phyloP scores from a whole-genome alignment of 2,113 vertebrate genomes.

The Budorcas taxicolor region DNA sequence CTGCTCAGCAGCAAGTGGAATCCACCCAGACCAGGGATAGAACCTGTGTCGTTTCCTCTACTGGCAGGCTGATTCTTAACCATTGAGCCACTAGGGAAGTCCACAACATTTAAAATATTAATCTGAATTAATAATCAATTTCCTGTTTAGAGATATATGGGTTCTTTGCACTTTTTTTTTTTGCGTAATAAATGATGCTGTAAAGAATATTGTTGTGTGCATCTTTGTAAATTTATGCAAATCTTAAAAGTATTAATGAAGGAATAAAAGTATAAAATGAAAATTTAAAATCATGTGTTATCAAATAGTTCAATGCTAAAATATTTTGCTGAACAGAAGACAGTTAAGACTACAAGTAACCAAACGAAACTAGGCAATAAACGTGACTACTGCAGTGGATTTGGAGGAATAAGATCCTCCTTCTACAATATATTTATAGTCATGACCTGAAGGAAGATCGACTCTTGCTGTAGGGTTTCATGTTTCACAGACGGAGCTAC shows the following conservation, averaged over 20 bases:
- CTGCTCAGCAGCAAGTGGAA: neutral
- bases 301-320: neutral
- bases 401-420: neutral
- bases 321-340: neutral
- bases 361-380: neutral
- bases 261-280: neutral
- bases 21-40: neutral
- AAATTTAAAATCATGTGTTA: neutral
- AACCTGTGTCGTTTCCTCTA: neutral
- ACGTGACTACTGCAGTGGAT: neutral
- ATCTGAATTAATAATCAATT: neutral
- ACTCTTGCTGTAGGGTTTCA: neutral
- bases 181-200: neutral
- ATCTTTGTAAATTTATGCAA: neutral
- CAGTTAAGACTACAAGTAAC: neutral
- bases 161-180: neutral
- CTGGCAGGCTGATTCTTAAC: neutral
- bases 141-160: neutral
- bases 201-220: neutral
- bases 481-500: neutral
- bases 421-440: neutral
- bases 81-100: neutral
- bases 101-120: neutral
- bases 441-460: neutral
- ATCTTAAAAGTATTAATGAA: constrained; percentile 8